Evolutionary conservation across 1,140 invertebrate genomes (phyloP), one percentile per base, ranked within the genome.

Genomic region (Aphis craccivora): DNA sequence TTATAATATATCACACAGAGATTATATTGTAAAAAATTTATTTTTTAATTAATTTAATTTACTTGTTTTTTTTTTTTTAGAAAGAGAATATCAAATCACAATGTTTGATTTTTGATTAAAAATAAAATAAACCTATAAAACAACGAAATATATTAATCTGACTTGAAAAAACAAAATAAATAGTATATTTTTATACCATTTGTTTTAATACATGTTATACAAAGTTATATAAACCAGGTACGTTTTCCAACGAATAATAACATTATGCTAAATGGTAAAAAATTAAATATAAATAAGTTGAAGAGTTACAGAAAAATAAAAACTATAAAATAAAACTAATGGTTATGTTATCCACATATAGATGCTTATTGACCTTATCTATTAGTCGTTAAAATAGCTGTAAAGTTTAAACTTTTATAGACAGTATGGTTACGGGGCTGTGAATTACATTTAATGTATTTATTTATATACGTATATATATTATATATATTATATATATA

Each of bases 351-450:
- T 51, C 51, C 88, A 51, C 11, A 90, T 90, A 90, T 90, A 55
- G 40, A 90, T 90, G 88, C 43, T 84, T 40, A 84, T 84, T 40
- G 37, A 84, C 37, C 5, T 48, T 48, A 88, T 88, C 86, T 88
- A 88, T 88, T 48, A 88, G 35, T 37, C 87, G 45, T 89, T 51
- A 53, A 53, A 89, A 53, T 48, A 53, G 87, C 40, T 53, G 48
- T 89, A 37, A 89, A 89, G 48, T 37, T 89, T 53, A 89, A 89
- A 89, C 45, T 89, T 89, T 89, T 89, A 88, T 51, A 51, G 18
- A 88, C n/a, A 88, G 35, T 37, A 45, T 30, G 30, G 60, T n/a
- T 76, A 76, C 30, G 60, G 30, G 83, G 81, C 23, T 23, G 37
- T 51, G 45, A 30, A 86, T 86, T 86, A 86, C 83, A 45, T 86